Evolutionary conservation across 2,113 vertebrate genomes (phyloP).

Genomic region (Anguilla japonica): DNA sequence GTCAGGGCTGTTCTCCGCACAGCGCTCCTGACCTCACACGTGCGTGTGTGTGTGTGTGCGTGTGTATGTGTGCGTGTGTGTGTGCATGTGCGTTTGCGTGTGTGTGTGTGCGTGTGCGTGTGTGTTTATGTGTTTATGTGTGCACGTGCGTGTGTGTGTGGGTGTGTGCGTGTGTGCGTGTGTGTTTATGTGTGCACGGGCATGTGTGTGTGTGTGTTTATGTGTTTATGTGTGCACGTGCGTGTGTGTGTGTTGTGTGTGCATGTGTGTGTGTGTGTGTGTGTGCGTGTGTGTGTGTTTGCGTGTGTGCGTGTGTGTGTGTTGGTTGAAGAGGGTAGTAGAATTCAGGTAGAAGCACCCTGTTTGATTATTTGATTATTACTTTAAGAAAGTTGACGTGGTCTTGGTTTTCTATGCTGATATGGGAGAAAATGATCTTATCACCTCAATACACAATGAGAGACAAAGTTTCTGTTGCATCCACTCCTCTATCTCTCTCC

Average conservation of each 20-base stretch:
- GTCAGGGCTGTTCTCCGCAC: neutral
- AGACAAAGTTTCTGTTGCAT: neutral
- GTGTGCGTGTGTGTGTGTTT: neutral
- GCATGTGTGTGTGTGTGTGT: too few relatives aligned
- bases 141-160: neutral
- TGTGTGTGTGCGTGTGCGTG: too few relatives aligned
- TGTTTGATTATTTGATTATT: too few relatives aligned
- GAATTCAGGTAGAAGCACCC: too few relatives aligned
- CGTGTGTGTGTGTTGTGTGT: neutral
- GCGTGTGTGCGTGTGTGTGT: neutral
- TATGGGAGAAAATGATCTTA: too few relatives aligned
- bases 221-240: too few relatives aligned
- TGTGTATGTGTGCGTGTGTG: slow-evolving; percentile 14
- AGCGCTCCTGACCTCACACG: neutral
- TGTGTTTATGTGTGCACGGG: neutral
- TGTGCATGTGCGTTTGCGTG: neutral
- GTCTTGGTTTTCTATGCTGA: too few relatives aligned
- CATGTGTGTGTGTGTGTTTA: neutral
- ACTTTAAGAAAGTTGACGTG: too few relatives aligned
- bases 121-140: too few relatives aligned
- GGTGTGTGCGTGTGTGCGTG: neutral
- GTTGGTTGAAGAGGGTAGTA: too few relatives aligned
- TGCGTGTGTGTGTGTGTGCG: neutral
- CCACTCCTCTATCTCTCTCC: neutral
- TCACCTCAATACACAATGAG: too few relatives aligned